Base-by-base conservation (phyloP, 2,888 invertebrate species). In the Trichogramma evanescens region DNA sequence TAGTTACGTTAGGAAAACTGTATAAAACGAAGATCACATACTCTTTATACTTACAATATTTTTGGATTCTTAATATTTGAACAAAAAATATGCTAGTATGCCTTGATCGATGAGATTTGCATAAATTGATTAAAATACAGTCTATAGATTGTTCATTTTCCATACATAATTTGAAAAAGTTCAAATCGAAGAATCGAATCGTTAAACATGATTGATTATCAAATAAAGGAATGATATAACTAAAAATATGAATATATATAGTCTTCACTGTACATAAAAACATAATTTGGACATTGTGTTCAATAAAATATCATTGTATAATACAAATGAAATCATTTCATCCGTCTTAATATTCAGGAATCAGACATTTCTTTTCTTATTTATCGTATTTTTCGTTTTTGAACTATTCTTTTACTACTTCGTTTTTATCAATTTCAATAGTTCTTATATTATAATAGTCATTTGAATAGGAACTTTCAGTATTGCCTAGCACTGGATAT, bases 401-500 rank as follows among this genome's bases (percentile, higher is more conserved):
- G 56, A 58, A 64, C 57, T 50, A 49, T 49, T 63, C 56, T 56
- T 43, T 62, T 42, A 53, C 58, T 61, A 57, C 59, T 64, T 58
- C 43, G 60, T 59, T 52, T 57, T 65, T 56, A 61, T 66, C 65
- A 61, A 65, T 48, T 58, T 54, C 63, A 52, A 55, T 69, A 62
- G 66, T 63, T 63, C 72, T 69, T 72, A 71, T 65, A 69, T 72
- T 72, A 73, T 70, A 74, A 74, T 76, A 75, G 72, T 75, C 71
- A 75, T 75, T 73, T 75, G 72, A 26, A 77, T 77, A 77, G 77
- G 77, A 77, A 77, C 77, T 77, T 77, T 77, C 75, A 76, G 73
- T 77, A 77, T 77, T 76, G 76, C 76, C 74, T 76, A 77, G 70
- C 73, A 74, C 75, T 77, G 76, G 73, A 76, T 77, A 77, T 76